Evolutionary conservation across 2,888 invertebrate genomes (phyloP).

Genomic region (Tinea semifulvella): DNA sequence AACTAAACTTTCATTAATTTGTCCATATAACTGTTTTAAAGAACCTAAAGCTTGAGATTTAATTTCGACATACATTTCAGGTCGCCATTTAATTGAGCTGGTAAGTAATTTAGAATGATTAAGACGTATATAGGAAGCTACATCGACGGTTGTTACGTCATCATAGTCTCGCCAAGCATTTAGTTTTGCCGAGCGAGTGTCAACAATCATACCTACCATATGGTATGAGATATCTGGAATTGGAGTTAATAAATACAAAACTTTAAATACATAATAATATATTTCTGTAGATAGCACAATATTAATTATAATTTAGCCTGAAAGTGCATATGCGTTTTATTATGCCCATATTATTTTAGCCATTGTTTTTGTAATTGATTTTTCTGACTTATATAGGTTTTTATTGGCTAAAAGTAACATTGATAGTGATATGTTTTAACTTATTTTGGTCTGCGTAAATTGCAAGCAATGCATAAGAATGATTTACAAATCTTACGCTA

Average conservation of each 20-base stretch:
- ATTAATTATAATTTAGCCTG: no score
- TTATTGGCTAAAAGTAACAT: no score
- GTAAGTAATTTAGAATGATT: slow-evolving; percentile 86
- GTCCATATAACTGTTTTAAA: slow-evolving; percentile 46
- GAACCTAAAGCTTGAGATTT: slow-evolving; percentile 39
- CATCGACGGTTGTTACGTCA: slow-evolving; percentile 79
- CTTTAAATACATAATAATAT: no score
- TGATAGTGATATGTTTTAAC: no score
- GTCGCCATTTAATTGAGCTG: slow-evolving; percentile 82
- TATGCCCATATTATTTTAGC: no score
- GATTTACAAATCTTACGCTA: no score
- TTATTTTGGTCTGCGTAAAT: no score
- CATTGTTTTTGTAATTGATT: no score
- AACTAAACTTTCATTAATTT: slow-evolving; percentile 50
- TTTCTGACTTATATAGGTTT: no score
- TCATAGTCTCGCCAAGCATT: slow-evolving; percentile 86
- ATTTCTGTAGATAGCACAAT: no score
- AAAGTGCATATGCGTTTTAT: no score
- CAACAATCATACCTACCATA: slow-evolving; percentile 79
- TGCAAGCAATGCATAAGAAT: no score
- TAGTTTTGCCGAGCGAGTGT: slow-evolving; percentile 77
- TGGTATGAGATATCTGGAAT: slow-evolving; percentile 63
- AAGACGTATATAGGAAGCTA: slow-evolving; percentile 80
- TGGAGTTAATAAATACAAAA: background rate
- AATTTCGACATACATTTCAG: slow-evolving; percentile 69